A percentile compares a stretch with the other conserved stretches of the same genome.
Evolutionary conservation across 2,797 vertebrate species (phyloP).

Genomic region (Leptatherina wallacei): DNA sequence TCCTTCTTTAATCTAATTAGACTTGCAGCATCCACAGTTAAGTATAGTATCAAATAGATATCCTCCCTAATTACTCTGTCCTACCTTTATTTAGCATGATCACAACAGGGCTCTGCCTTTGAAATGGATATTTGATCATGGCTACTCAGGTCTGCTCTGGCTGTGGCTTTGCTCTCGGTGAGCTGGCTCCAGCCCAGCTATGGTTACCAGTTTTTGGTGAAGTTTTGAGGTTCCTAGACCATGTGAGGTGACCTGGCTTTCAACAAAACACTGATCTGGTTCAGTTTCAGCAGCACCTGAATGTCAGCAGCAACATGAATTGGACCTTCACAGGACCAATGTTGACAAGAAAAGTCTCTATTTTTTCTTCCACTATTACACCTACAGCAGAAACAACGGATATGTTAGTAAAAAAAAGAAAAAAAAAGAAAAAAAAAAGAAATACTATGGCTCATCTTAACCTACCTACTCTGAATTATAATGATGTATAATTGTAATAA

Average conservation of each 20-base stretch:
- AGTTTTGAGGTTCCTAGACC: background rate
- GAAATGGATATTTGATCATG: background rate
- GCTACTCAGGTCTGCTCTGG: background rate
- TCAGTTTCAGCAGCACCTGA: background rate
- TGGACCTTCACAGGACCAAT: too few species aligned
- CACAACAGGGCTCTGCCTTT: background rate
- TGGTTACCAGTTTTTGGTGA: background rate
- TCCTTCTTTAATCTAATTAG: background rate
- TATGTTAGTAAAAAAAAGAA: background rate
- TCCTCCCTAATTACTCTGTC: background rate
- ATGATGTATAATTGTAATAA: too few species aligned
- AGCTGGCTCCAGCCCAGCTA: background rate
- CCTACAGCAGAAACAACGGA: background rate
- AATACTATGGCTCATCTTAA: too few species aligned
- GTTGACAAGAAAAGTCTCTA: too few species aligned
- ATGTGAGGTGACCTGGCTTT: background rate
- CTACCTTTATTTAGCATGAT: background rate
- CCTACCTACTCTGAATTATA: too few species aligned
- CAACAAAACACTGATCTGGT: background rate
- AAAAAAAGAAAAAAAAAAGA: too few species aligned
- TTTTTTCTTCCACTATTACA: too few species aligned
- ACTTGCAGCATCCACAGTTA: too few species aligned
- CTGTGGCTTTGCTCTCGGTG: background rate
- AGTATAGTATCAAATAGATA: too few species aligned
- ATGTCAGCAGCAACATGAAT: background rate